These are phyloP conservation scores for Ashinkailepas kermadecensis DNA, from an alignment of 2,888 invertebrate species.

Conservation along the genomic window DNA sequence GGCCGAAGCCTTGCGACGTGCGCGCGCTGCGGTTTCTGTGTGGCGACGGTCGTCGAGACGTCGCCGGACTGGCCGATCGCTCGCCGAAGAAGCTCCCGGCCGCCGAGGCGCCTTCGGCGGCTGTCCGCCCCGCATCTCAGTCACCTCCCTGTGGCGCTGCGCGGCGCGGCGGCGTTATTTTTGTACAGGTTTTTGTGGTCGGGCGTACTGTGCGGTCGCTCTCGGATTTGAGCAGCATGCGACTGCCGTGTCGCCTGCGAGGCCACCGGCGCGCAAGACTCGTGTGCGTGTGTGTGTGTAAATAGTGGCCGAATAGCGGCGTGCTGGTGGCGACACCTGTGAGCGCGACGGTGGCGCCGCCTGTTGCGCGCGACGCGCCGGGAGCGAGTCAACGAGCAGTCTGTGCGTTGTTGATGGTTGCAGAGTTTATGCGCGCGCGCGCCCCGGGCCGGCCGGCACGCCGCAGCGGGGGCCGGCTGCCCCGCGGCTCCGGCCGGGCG, in stretches of 20 bases:
- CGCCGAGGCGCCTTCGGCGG: too few relatives aligned
- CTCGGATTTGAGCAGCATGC: neutral
- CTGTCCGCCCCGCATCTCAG: too few relatives aligned
- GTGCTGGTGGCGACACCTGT: neutral
- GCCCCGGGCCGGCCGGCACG: neutral
- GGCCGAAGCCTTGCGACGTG: neutral
- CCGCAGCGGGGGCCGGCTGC: neutral
- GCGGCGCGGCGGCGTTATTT: constrained; percentile 3
- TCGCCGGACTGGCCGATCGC: neutral
- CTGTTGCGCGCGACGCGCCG: neutral
- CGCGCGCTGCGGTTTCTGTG: neutral
- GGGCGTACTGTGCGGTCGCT: neutral
- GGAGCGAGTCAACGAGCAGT: neutral
- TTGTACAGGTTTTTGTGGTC: constrained; percentile 20
- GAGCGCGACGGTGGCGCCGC: neutral
- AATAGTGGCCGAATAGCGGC: neutral
- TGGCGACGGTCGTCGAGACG: neutral
- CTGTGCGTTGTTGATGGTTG: neutral
- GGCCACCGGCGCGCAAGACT: too few relatives aligned
- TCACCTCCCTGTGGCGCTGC: neutral
- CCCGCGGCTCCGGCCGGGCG: neutral
- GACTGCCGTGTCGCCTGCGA: neutral
- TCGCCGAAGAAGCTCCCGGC: neutral
- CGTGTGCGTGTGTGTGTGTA: neutral
- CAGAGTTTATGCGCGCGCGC: constrained; percentile 7